Evolutionary conservation across 1,140 invertebrate genomes (phyloP), one percentile per base, ranked within the genome.

Genomic region (Tetragonula clypearis): DNA sequence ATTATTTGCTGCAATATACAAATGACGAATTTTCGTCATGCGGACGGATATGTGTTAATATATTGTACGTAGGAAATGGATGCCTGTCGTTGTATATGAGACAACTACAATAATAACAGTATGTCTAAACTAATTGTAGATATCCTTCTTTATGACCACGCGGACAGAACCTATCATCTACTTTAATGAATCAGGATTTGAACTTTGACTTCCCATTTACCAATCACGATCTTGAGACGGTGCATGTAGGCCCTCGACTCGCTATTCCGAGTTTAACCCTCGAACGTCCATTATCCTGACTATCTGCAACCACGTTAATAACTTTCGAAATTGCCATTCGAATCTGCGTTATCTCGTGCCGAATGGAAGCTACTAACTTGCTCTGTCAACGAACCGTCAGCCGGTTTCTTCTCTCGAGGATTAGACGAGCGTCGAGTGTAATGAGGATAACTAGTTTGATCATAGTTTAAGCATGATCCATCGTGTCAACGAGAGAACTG

Each of bases 401-500:
- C 65, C 11, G 17, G 17, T 56, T 35, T 56, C 6, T 79, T 69
- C 26, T 12, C 9, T 1, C 49, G 26, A 30, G n/a, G 65, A n/a
- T 55, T 23, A 12, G 6, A n/a, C 53, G 35, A 49, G 0, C 2
- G n/a, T 56, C 21, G 56, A 77, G 5, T 21, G 12, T 62, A 78
- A 60, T n/a, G 8, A 26, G 12, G 21, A 26, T 15, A 76, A 58
- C 55, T 23, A 19, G 49, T 14, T n/a, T 73, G 30, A 65, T 73
- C 41, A 23, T 30, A 41, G 49, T 62, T 72, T 65, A 80, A 66
- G 65, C 60, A 26, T n/a, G 58, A 76, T 72, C 74, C 74, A 73
- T 81, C 35, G 66, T 60, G 78, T 82, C 69, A 86, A 68, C 82
- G 78, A n/a, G 53, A 62, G 75, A 49, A 60, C 49, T 77, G 85